Evolutionary conservation across 2,113 vertebrate genomes (phyloP).

Genomic region (Acanthochromis polyacanthus): DNA sequence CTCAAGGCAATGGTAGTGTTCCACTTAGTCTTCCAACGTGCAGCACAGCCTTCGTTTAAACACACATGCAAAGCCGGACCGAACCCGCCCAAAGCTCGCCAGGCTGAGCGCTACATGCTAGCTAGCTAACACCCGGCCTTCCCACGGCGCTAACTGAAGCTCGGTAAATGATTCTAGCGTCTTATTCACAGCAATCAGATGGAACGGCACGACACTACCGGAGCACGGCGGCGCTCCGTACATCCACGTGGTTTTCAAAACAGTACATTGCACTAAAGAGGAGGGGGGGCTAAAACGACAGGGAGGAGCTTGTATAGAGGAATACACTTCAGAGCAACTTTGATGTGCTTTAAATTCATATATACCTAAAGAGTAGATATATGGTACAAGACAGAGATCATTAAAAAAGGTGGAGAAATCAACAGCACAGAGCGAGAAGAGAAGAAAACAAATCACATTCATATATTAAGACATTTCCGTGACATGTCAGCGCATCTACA

Average conservation of each 20-base stretch:
- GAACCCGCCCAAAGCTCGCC: neutral
- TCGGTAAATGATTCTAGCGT: constrained; percentile 15
- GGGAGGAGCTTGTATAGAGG: constrained; percentile 35
- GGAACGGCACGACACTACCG: constrained; percentile 29
- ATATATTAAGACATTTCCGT: constrained; percentile 84
- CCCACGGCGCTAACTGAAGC: neutral
- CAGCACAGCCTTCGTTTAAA: constrained; percentile 39
- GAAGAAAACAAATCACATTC: constrained; percentile 75
- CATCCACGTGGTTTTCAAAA: constrained; percentile 67
- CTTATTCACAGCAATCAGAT: constrained; percentile 62
- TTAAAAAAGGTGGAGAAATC: constrained; percentile 54
- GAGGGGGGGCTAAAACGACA: constrained; percentile 27
- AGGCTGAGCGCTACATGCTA: neutral
- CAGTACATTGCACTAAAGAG: constrained; percentile 75
- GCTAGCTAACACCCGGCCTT: constrained; percentile 14
- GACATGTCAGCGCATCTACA: constrained; percentile 82
- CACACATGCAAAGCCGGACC: constrained; percentile 49
- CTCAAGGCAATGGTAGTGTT: constrained; percentile 41
- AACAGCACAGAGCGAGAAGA: constrained; percentile 3
- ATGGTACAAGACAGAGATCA: constrained; percentile 50
- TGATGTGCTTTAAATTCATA: constrained; percentile 73
- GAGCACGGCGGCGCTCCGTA: constrained; percentile 37
- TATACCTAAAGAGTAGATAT: constrained; percentile 48
- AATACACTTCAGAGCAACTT: constrained; percentile 66
- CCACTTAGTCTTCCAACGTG: constrained; percentile 21